These are phyloP conservation scores for Synanthedon formicaeformis DNA, from an alignment of 2,888 invertebrate species.

Conservation along the genomic window DNA sequence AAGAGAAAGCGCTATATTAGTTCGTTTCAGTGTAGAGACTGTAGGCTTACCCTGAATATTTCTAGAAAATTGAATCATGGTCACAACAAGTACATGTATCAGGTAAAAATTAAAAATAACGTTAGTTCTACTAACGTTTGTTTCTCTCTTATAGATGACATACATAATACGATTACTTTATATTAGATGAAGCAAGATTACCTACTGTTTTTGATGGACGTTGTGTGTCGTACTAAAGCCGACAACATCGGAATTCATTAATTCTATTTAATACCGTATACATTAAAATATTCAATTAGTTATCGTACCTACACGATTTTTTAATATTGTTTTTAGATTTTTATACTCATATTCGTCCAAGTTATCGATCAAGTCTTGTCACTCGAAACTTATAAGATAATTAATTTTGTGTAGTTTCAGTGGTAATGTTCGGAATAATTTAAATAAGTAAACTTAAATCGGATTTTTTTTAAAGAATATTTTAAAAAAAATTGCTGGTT, in stretches of 20 bases:
- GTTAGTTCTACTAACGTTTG: too few relatives aligned
- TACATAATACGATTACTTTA: too few relatives aligned
- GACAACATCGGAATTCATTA: background rate
- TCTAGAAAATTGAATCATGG: too few relatives aligned
- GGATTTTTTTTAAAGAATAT: background rate
- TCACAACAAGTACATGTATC: too few relatives aligned
- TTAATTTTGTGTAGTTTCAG: slow-evolving; percentile 13
- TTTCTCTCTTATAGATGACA: too few relatives aligned
- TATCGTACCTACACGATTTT: background rate
- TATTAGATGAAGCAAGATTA: too few relatives aligned
- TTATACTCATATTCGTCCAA: background rate
- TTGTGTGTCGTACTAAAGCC: background rate
- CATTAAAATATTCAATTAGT: background rate
- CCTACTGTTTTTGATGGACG: background rate
- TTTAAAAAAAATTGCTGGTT: too few relatives aligned
- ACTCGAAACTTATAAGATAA: slow-evolving; percentile 31
- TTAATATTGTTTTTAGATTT: background rate
- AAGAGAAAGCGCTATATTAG: too few relatives aligned
- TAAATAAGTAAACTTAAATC: background rate
- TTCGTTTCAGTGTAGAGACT: too few relatives aligned
- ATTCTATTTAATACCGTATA: background rate
- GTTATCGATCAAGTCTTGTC: background rate
- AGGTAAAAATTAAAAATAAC: too few relatives aligned
- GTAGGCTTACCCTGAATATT: too few relatives aligned
- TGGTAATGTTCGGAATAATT: slow-evolving; percentile 1